Base-by-base conservation (phyloP, 2,113 vertebrate species). In the Glaucomys volans region DNA sequence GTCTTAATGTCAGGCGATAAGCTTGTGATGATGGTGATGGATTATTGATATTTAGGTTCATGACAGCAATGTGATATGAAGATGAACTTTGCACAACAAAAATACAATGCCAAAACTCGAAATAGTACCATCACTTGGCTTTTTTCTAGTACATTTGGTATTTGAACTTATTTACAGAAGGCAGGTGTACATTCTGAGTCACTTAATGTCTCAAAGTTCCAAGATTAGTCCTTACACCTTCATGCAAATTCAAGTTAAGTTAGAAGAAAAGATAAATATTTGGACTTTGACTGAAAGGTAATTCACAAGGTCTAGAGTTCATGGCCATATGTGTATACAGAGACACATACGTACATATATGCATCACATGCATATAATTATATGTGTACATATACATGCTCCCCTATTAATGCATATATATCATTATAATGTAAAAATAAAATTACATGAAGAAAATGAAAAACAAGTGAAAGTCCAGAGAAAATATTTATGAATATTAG, bases 131-230 rank as follows among this genome's bases (percentile, higher is more conserved):
- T 64, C 16, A 52, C 10, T 44, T 82, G n/a, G 4, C 8, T 79
- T 88, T 71, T 84, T 57, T 59, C 37, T 96, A 92, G 59, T 47
- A 72, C 59, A 40, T 66, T 67, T 92, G 80, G 42, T 76, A 4
- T 30, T 40, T 81, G 17, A 28, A 32, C 0, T 89, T 91, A 84
- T 64, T 95, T 91, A 89, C 59, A 11, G 32, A 28, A 85, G 8
- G 77, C 5, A 77, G 16, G 66, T 81, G 4, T 50, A 62, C 0
- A 62, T 72, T 72, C 30, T 52, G 57, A 77, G 26, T 2, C 24
- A 86, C 24, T 44, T 50, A 2, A 93, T 64, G 16, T 52, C 35
- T 74, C 7, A 47, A 8, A 54, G 17, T 42, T 83, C 32, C 5
- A 84, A 75, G 35, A 57, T 14, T 13, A 86, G 24, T 67, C 4